phyloP scores from a whole-genome alignment of 2,113 vertebrate genomes.

The Corvus hawaiiensis region DNA sequence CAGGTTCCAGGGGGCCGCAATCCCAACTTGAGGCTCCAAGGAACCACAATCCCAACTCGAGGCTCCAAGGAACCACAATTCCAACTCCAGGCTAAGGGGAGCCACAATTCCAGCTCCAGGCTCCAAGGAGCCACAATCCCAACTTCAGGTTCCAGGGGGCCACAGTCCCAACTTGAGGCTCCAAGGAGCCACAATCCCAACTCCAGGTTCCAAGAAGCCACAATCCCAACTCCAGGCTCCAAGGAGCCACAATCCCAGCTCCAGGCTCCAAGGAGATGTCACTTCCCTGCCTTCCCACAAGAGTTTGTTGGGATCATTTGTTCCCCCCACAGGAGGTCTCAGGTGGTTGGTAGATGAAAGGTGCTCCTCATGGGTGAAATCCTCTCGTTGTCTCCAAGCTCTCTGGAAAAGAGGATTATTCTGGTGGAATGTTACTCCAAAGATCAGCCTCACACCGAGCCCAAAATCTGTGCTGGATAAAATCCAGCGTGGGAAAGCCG shows the following conservation, averaged over 20 bases:
- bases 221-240: not conserved
- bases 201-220: not conserved
- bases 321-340: not conserved
- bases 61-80: no score
- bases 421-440: not conserved
- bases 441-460: not conserved
- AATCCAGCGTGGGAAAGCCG: not conserved
- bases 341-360: no score
- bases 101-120: not conserved
- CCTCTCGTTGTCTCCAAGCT: not conserved
- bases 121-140: not conserved
- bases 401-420: not conserved
- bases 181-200: no score
- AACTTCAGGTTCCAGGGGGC: no score
- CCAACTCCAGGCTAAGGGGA: no score
- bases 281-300: not conserved
- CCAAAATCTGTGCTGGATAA: not conserved
- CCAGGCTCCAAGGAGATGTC: not conserved
- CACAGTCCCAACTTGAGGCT: no score
- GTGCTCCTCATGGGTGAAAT: not conserved
- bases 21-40: no score
- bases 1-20: no score
- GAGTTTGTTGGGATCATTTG: accelerated
- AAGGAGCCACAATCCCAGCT: no score
- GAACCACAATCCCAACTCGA: no score